Evolutionary conservation across 1,140 invertebrate genomes (phyloP).

Genomic region (Diorhabda carinulata): DNA sequence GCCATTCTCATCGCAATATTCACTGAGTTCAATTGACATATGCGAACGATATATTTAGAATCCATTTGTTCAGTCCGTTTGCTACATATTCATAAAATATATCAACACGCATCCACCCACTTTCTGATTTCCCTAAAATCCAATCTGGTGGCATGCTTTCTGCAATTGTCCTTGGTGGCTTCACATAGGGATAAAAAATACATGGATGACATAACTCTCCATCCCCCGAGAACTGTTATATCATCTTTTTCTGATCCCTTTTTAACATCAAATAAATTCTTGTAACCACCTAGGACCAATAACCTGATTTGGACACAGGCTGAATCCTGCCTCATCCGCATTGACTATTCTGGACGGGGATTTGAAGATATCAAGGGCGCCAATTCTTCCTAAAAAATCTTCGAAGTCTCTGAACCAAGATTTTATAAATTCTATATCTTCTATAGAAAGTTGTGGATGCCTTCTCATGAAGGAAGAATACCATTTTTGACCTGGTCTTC

Average conservation of each 20-base stretch:
- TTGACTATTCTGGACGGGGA: too few relatives aligned
- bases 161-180: slow-evolving; percentile 19
- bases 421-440: slow-evolving; percentile 34
- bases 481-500: background rate
- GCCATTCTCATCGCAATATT: slow-evolving; percentile 42
- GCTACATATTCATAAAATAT: slow-evolving; percentile 45
- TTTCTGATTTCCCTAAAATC: slow-evolving; percentile 39
- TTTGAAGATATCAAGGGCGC: too few relatives aligned
- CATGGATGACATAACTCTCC: slow-evolving; percentile 13
- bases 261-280: slow-evolving; percentile 28
- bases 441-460: background rate
- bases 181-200: slow-evolving; percentile 32
- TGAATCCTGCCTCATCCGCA: slow-evolving; percentile 32
- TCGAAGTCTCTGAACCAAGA: slow-evolving; percentile 24
- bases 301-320: slow-evolving; percentile 34
- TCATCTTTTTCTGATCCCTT: too few relatives aligned
- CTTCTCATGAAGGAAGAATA: too few relatives aligned
- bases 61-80: slow-evolving; percentile 41
- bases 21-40: slow-evolving; percentile 39
- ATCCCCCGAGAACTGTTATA: too few relatives aligned
- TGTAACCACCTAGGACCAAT: slow-evolving; percentile 32
- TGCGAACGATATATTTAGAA: slow-evolving; percentile 44
- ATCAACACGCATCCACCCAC: slow-evolving; percentile 45
- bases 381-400: too few relatives aligned
- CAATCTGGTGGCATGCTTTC: slow-evolving; percentile 34